phyloP scores from a whole-genome alignment of 1,140 invertebrate genomes.

The Pseudomyrmex sp. region DNA sequence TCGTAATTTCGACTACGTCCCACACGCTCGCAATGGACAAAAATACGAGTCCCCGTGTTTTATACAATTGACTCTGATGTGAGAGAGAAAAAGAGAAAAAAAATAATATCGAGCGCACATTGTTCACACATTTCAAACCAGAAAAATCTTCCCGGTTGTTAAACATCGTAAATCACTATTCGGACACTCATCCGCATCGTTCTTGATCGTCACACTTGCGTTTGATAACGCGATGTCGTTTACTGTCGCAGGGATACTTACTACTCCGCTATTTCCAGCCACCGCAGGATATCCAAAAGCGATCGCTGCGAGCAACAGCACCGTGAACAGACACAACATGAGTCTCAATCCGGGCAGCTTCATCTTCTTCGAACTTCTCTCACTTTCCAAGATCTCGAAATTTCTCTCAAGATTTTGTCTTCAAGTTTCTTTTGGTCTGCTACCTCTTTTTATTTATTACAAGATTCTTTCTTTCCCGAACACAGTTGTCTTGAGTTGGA shows the following conservation, averaged over 20 bases:
- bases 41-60: slow-evolving; percentile 32
- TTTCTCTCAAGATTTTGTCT: background rate
- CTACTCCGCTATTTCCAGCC: slow-evolving; percentile 79
- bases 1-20: slow-evolving; percentile 33
- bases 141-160: background rate
- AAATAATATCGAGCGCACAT: background rate
- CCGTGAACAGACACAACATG: slow-evolving; percentile 71
- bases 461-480: too few species aligned
- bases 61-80: slow-evolving; percentile 15
- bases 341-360: slow-evolving; percentile 76
- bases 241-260: slow-evolving; percentile 70
- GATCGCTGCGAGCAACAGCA: slow-evolving; percentile 65
- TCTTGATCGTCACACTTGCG: background rate
- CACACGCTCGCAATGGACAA: slow-evolving; percentile 25
- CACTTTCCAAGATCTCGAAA: background rate
- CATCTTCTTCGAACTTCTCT: slow-evolving; percentile 67
- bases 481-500: too few species aligned
- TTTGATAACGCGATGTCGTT: background rate
- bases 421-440: background rate
- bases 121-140: background rate
- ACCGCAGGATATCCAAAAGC: slow-evolving; percentile 73
- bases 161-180: slow-evolving; percentile 19
- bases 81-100: background rate
- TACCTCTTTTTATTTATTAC: background rate
- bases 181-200: background rate